phyloP scores from a whole-genome alignment of 2,797 vertebrate genomes.

The Intellagama lesueurii region DNA sequence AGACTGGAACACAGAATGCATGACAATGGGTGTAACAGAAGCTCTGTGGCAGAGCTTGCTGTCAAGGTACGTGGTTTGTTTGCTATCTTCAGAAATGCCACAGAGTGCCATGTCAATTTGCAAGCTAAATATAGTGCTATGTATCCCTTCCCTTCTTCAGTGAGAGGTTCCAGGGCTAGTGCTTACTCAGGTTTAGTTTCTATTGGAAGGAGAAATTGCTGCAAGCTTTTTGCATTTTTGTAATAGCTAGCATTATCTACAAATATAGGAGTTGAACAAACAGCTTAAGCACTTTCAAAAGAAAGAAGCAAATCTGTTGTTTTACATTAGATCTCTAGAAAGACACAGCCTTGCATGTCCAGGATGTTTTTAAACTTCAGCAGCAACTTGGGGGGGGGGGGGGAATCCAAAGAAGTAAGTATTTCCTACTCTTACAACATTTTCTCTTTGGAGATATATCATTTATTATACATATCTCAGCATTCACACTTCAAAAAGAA shows the following conservation, averaged over 20 bases:
- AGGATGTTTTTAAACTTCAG: not conserved
- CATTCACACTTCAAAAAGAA: too few relatives aligned
- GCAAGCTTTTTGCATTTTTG: not conserved
- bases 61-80: not conserved
- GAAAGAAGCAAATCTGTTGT: not conserved
- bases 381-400: too few relatives aligned
- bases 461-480: too few relatives aligned
- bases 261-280: not conserved
- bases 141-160: not conserved
- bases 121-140: conserved; percentile 12
- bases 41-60: not conserved
- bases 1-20: not conserved
- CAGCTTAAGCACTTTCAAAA: not conserved
- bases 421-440: too few relatives aligned
- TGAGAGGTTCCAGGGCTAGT: not conserved
- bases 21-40: conserved; percentile 41
- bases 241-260: not conserved
- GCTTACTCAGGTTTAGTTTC: not conserved
- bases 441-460: too few relatives aligned
- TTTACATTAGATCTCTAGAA: not conserved
- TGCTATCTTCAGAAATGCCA: conserved; percentile 10
- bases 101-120: conserved; percentile 18
- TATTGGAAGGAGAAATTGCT: not conserved
- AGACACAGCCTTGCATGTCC: not conserved
- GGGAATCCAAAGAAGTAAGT: too few relatives aligned